phyloP scores from a whole-genome alignment of 2,113 vertebrate genomes.

The Daphoenositta chrysoptera region DNA sequence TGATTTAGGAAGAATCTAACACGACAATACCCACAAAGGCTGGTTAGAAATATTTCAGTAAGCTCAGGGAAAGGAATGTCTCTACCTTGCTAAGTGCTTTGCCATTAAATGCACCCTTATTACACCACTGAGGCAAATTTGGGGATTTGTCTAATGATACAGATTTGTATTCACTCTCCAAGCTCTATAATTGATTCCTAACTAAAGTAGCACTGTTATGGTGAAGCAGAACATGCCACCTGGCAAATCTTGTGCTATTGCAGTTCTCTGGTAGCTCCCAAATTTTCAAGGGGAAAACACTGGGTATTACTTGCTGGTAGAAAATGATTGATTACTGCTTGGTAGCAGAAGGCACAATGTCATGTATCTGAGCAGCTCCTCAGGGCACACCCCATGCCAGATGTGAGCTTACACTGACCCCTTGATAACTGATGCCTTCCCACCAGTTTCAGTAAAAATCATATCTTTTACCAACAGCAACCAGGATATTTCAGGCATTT shows the following conservation, averaged over 20 bases:
- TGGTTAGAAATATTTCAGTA: neutral
- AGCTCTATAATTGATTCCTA: neutral
- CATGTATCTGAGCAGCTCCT: neutral
- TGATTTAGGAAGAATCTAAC: neutral
- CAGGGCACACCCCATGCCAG: neutral
- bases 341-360: neutral
- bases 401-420: neutral
- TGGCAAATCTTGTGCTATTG: neutral
- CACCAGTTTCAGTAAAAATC: neutral
- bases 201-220: fast-evolving
- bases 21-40: neutral
- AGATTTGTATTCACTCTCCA: neutral
- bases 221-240: neutral
- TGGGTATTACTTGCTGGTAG: neutral
- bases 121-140: neutral
- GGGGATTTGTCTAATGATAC: neutral
- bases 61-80: neutral
- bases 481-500: neutral
- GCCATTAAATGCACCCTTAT: neutral
- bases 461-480: neutral
- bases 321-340: neutral
- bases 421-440: neutral
- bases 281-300: neutral
- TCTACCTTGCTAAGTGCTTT: neutral
- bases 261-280: neutral